Percentiles rank a stretch among this genome's conserved stretches.
Evolutionary conservation across 2,113 vertebrate genomes (phyloP).

Genomic region (Ceyx margarethae): DNA sequence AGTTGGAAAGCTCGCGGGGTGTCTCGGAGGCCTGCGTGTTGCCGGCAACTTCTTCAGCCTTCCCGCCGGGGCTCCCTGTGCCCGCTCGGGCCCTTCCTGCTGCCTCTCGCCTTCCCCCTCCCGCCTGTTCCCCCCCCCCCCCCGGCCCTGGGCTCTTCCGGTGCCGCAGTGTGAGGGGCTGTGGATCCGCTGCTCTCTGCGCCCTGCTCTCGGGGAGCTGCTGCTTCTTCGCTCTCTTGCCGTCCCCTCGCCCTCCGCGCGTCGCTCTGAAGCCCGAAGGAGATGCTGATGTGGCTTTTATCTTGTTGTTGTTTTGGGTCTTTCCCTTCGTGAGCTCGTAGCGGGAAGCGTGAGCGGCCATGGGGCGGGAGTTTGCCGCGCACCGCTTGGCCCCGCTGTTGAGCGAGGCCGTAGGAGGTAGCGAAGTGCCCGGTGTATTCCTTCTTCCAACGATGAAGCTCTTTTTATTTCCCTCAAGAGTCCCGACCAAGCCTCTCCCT

Average conservation of each 20-base stretch:
- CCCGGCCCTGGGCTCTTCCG: neutral
- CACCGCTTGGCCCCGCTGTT: neutral
- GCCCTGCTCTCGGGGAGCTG: neutral
- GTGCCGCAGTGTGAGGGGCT: slow-evolving; percentile 38
- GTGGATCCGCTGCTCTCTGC: neutral
- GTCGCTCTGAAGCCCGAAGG: neutral
- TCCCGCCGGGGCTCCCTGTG: neutral
- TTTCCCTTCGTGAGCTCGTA: neutral
- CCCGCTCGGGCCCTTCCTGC: neutral
- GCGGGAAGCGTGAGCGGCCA: neutral
- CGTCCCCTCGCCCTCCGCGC: neutral
- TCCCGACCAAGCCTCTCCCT: too few species aligned
- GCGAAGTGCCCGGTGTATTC: neutral
- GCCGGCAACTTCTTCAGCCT: too few species aligned
- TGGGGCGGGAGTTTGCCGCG: neutral
- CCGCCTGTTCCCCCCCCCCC: neutral
- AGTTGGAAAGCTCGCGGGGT: slow-evolving; percentile 48
- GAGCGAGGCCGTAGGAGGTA: neutral
- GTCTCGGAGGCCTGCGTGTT: neutral
- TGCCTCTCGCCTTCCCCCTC: neutral
- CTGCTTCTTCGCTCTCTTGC: neutral
- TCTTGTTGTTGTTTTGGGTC: neutral
- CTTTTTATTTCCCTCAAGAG: accelerated
- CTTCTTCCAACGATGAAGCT: neutral
- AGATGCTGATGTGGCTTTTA: neutral